Evolutionary conservation across 2,888 invertebrate genomes (phyloP).

Genomic region (Xanthia icteritia): DNA sequence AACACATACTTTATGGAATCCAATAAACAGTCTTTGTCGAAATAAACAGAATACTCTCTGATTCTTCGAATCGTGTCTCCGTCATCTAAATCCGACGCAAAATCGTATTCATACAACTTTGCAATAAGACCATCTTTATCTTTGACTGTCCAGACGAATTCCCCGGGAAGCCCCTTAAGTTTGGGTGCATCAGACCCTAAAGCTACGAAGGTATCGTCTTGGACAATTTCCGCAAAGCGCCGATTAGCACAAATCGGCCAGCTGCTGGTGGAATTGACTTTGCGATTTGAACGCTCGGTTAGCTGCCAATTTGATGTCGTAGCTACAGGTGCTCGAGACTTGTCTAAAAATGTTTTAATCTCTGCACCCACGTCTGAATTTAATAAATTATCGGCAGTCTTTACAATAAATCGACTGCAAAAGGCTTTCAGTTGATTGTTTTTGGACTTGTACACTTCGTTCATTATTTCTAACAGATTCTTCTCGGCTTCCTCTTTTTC

Average conservation of each 20-base stretch:
- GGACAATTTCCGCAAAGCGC: constrained; percentile 66
- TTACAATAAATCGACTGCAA: constrained; percentile 82
- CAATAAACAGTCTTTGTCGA: constrained; percentile 83
- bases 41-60: constrained; percentile 85
- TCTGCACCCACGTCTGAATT: constrained; percentile 79
- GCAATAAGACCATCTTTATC: constrained; percentile 85
- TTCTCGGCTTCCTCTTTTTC: constrained; percentile 80
- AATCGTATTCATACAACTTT: constrained; percentile 84
- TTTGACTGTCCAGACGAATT: constrained; percentile 85
- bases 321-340: constrained; percentile 46
- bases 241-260: constrained; percentile 54
- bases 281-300: constrained; percentile 31
- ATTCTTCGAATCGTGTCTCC: constrained; percentile 83
- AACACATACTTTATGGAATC: constrained; percentile 75
- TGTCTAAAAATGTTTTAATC: constrained; percentile 77
- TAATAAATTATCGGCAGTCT: constrained; percentile 78
- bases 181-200: constrained; percentile 75
- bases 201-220: constrained; percentile 67
- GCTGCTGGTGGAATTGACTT: constrained; percentile 40
- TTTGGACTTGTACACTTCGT: constrained; percentile 80
- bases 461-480: constrained; percentile 78
- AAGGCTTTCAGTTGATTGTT: constrained; percentile 79
- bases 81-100: constrained; percentile 76
- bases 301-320: constrained; percentile 47
- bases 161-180: constrained; percentile 82